Base-by-base conservation (phyloP, 2,888 invertebrate genomes). In the Andrena chrysosceles region DNA sequence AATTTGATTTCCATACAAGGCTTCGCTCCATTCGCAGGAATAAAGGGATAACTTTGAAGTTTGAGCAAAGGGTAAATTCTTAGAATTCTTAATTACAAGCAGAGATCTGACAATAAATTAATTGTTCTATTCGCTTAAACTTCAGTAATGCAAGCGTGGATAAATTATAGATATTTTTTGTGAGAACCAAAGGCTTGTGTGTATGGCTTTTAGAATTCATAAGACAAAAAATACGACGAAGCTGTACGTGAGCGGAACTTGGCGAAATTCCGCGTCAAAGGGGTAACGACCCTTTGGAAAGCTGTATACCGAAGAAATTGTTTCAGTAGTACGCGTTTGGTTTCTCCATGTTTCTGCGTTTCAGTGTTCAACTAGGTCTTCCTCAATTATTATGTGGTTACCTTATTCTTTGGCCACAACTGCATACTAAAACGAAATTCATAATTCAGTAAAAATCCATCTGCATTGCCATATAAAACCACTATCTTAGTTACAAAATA, bases 201-300 rank as follows among this genome's bases (percentile, higher is more conserved):
- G 54, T 54, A 66, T 66, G 74, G 29, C 72, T 74, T 71, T 75
- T 77, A 77, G 48, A 71, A 66, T 68, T 73, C 60, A 29, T 35
- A 68, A 56, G 64, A 71, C 67, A 80, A 89, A 90, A 85, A 88
- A 84, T 70, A 49, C 70, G 62, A 70, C 31, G 91, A 90, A 91
- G 91, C 91, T 85, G 79, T 85, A 84, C 75, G 70, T 82, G 81
- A 73, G 79, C 82, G 59, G 87, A 81, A 91, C 87, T 89, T 90
- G 52, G 84, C 83, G 85, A 89, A 89, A 88, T 86, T 86, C 87
- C 67, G 68, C 89, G 70, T 89, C 86, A 90, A 90, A 91, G 89
- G 89, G 88, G 75, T 87, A 85, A 84, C 80, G 59, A 59, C 62
- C 76, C 73, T 75, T 56, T 64, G 49, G 63, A 78, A 54, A 72